Evolutionary conservation across 2,113 vertebrate genomes (phyloP), one percentile per base, ranked within the genome.

Genomic region (Speoplatyrhinus poulsoni): DNA sequence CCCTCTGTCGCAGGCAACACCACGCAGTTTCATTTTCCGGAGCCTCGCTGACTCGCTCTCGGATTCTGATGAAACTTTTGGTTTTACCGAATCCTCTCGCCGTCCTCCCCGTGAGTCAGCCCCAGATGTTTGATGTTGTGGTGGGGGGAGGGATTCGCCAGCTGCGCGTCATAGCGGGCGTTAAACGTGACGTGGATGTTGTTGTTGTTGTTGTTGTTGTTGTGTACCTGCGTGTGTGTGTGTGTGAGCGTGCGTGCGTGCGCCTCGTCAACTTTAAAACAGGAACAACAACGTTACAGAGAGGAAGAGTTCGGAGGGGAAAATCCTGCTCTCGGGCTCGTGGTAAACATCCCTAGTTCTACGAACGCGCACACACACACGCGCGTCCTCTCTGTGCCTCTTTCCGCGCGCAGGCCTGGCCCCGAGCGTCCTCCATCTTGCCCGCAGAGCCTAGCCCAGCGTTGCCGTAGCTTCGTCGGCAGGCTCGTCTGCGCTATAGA

Each of bases 11-110:
- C 86, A 89, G 85, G 87, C 88, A 26, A 81, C 90, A 91, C 88
- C 90, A 93, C 92, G 90, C 92, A 92, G 85, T 92, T 93, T 92
- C 88, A 90, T 91, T 90, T 93, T 93, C 90, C 86, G 88, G 88
- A 90, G 36, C 36, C 26, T 81, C 82, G 83, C 89, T 89, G 91
- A 90, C 90, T 90, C 88, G 89, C 74, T 90, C 80, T 50, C 64
- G 67, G 82, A 83, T 86, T 86, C 83, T 81, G 85, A 89, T 85
- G 83, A 83, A 90, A 91, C 88, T 90, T 90, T 88, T 81, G 13
- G 7, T 55, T 91, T 83, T 81, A 65, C 82, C 65, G 49, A 69
- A 72, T 26, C 41, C 56, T 50, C 17, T 49, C 32, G 7, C 3
- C 54, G 16, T 16, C 13, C 36, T 16, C 13, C 36, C 36, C 7